Evolutionary conservation across 2,113 vertebrate genomes (phyloP).

Genomic region (Elanoides forficatus): DNA sequence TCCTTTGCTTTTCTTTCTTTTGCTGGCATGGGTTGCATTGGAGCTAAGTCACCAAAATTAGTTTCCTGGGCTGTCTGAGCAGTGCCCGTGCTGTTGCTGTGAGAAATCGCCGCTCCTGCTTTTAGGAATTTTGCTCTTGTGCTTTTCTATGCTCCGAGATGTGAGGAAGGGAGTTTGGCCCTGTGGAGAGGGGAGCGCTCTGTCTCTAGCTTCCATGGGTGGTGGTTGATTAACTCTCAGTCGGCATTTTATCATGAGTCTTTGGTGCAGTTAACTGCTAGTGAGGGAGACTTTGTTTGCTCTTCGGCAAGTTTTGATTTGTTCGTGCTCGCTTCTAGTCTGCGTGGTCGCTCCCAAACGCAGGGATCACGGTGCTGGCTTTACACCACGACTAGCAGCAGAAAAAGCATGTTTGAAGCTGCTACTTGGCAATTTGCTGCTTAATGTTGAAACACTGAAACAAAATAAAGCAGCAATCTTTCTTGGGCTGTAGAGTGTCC

Average conservation of each 20-base stretch:
- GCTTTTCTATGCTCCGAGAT: neutral
- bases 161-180: neutral
- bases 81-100: fast-evolving
- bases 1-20: neutral
- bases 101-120: neutral
- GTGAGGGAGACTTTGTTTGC: neutral
- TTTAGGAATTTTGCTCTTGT: neutral
- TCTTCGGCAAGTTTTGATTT: neutral
- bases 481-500: neutral
- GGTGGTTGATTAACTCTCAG: neutral
- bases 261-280: too few relatives aligned
- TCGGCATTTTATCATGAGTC: fast-evolving
- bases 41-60: neutral
- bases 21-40: neutral
- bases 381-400: neutral
- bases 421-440: neutral
- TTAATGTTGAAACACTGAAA: neutral
- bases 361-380: neutral
- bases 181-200: neutral
- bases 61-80: neutral
- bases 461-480: neutral
- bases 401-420: neutral
- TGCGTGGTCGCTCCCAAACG: neutral
- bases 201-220: neutral
- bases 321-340: neutral